A percentile compares a stretch with the other conserved stretches of the same genome.
Evolutionary conservation across 2,113 vertebrate species (phyloP).

Genomic region (Pygathrix nemaeus): DNA sequence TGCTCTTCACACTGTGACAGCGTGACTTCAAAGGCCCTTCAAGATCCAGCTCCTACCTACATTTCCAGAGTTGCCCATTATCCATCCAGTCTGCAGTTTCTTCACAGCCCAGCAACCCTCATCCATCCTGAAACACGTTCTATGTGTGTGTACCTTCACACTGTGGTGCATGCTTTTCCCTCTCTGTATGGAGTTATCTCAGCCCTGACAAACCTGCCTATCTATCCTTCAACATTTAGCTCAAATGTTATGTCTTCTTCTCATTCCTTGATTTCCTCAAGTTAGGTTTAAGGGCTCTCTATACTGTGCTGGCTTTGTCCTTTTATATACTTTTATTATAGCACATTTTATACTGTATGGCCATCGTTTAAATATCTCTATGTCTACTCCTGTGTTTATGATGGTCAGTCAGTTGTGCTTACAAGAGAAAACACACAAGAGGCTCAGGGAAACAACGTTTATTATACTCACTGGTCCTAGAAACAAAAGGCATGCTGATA

Average conservation of each 20-base stretch:
- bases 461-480: not conserved
- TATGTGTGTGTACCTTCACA: accelerated
- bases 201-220: not conserved
- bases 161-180: not conserved
- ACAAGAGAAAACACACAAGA: not conserved
- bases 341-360: not conserved
- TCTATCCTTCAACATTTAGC: not conserved
- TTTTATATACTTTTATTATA: not conserved
- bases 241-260: not conserved
- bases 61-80: not conserved
- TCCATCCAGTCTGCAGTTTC: accelerated
- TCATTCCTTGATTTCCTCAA: not conserved
- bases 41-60: not conserved
- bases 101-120: not conserved
- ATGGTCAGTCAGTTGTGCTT: not conserved
- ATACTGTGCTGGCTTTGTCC: not conserved
- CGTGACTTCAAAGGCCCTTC: not conserved
- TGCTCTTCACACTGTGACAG: not conserved
- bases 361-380: not conserved
- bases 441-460: not conserved
- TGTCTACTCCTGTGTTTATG: not conserved
- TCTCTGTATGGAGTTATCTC: not conserved
- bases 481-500: not conserved
- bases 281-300: not conserved
- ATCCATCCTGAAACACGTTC: not conserved